These are phyloP conservation scores for Agapornis canus DNA, from an alignment of 2,797 vertebrate genomes.

Conservation along the genomic window DNA sequence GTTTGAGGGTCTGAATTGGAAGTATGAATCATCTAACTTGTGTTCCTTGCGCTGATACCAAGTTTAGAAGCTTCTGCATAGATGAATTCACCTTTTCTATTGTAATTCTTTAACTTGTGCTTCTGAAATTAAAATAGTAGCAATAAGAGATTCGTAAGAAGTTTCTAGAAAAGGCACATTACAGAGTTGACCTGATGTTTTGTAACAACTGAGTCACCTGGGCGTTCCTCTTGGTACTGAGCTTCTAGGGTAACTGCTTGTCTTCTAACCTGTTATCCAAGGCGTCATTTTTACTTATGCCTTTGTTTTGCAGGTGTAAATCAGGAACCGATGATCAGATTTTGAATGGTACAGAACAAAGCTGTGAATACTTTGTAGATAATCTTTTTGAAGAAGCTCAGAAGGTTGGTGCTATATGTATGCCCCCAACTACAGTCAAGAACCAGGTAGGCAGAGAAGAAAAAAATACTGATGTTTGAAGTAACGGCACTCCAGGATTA, in stretches of 20 bases:
- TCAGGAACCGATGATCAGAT: conserved; percentile 42
- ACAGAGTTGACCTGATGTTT: neutral
- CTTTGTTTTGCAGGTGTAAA: conserved; percentile 70
- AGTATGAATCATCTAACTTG: neutral
- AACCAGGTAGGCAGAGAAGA: conserved; percentile 61
- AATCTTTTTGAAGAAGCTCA: conserved; percentile 81
- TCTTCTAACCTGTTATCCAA: neutral
- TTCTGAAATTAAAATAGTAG: neutral
- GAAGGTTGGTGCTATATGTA: conserved; percentile 70
- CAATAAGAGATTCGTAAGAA: neutral
- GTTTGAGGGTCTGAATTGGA: neutral
- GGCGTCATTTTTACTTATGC: neutral
- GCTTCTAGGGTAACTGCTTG: neutral
- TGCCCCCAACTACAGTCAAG: conserved; percentile 69
- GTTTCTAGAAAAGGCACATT: neutral
- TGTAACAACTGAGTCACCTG: neutral
- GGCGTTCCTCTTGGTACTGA: neutral
- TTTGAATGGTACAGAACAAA: conserved; percentile 45
- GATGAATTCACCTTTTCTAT: neutral
- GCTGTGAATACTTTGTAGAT: conserved; percentile 76
- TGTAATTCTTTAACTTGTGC: neutral
- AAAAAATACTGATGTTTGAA: neutral
- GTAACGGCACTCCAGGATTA: neutral
- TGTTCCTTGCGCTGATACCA: neutral
- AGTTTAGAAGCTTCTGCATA: neutral